Evolutionary conservation across 2,113 vertebrate genomes (phyloP).

Genomic region (Seriola quinqueradiata): DNA sequence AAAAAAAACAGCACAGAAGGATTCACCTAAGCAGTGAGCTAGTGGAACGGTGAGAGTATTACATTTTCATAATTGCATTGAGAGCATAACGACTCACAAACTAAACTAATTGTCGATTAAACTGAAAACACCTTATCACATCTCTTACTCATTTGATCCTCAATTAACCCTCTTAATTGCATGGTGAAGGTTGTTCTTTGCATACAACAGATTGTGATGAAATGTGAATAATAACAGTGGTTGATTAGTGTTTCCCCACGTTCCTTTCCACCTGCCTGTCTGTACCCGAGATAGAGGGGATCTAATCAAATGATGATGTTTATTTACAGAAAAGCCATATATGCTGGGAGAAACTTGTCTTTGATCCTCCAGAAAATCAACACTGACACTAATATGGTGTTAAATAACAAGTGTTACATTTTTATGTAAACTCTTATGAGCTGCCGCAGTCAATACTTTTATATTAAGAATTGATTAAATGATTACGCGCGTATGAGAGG

Average conservation of each 20-base stretch:
- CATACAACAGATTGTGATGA: constrained; percentile 34
- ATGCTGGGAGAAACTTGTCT: neutral
- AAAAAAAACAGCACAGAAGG: neutral
- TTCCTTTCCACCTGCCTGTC: constrained; percentile 15
- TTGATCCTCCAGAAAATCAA: neutral
- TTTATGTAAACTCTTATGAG: neutral
- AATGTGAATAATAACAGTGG: constrained; percentile 45
- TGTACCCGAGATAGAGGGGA: neutral
- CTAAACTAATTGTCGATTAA: constrained; percentile 58
- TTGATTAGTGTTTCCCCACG: constrained; percentile 30
- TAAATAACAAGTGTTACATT: neutral
- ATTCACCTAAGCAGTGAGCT: neutral
- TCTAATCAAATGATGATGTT: constrained; percentile 56
- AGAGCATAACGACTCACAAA: constrained; percentile 15
- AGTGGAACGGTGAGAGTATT: neutral
- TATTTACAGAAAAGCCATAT: constrained; percentile 14
- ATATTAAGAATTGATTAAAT: constrained; percentile 10
- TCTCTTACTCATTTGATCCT: constrained; percentile 29
- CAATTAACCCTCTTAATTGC: constrained; percentile 53
- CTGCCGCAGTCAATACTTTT: constrained; percentile 9
- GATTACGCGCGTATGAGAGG: neutral
- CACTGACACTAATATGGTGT: neutral
- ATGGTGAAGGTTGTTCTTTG: constrained; percentile 1
- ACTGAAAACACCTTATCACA: constrained; percentile 43
- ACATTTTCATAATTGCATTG: neutral